Evolutionary conservation across 1,140 invertebrate genomes (phyloP), one percentile per base, ranked within the genome.

Genomic region (Tenebrio molitor): DNA sequence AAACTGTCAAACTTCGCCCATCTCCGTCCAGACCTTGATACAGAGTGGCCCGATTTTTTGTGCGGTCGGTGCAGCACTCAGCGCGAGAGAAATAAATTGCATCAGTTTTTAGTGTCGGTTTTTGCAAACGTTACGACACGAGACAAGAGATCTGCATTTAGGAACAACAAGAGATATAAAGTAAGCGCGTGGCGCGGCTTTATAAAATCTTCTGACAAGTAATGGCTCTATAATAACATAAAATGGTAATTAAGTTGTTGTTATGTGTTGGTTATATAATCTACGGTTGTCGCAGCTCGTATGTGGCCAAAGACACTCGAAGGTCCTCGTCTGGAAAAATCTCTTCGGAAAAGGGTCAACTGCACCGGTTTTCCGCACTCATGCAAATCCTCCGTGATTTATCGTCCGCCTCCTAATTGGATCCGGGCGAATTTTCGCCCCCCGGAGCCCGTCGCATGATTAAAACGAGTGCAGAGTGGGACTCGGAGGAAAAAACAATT

Each of bases 151-250:
- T 58, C 50, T 58, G 50, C 50, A 58, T 58, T 58, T 58, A 58
- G 50, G 50, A 44, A 42, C 44, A 66, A 66, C 64, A 44, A 66
- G 64, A 66, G 63, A 58, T 73, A 67, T 68, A 74, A 74, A 70
- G 41, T 65, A 68, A 66, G 64, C 72, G 73, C 73, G 73, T 75
- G 73, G 66, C 75, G 34, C 17, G 39, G 64, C 63, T 65, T 70
- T 72, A 70, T 72, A 77, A 75, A 77, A 71, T 75, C 69, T 75
- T 73, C 76, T 73, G 76, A 77, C 76, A 77, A 63, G 71, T 73
- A 64, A 77, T 70, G 67, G 73, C 74, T 77, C 70, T 69, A 74
- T 77, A 77, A 77, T 77, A 76, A 76, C 73, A 77, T 77, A 77
- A 77, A 74, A 74, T 77, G 67, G 71, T 77, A 76, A 76, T 74